Conservation (phyloP, 2,888 invertebrate genomes). For the Erynnis tages region DNA sequence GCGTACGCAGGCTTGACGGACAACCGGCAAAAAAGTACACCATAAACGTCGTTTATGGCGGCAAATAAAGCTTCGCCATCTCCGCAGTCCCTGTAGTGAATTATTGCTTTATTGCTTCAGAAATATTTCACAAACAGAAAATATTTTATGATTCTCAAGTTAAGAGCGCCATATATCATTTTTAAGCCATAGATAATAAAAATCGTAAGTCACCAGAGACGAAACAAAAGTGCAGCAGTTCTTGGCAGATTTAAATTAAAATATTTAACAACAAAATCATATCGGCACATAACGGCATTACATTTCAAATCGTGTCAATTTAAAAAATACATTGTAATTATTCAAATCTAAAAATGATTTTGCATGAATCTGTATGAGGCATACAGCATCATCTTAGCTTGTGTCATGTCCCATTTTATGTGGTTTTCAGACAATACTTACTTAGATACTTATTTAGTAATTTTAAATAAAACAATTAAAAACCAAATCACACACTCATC, state of each 20-base stretch:
- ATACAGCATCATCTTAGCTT: no score
- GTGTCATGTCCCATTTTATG: no score
- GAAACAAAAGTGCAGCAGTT: conserved; percentile 63
- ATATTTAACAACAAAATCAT: no score
- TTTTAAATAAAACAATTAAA: no score
- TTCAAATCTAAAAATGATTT: no score
- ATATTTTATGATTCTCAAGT: conserved; percentile 81
- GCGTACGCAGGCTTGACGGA: conserved; percentile 48
- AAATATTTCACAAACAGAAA: conserved; percentile 82
- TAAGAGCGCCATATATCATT: conserved; percentile 79
- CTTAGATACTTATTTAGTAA: no score
- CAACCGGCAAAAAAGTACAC: conserved; percentile 72
- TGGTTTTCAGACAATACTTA: no score
- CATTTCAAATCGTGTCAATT: no score
- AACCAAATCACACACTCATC: no score
- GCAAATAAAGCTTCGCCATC: conserved; percentile 78
- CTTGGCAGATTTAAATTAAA: conserved; percentile 34
- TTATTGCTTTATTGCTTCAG: conserved; percentile 82
- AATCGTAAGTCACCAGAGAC: conserved; percentile 74
- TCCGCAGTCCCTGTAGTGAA: conserved; percentile 80
- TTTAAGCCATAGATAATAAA: conserved; percentile 81
- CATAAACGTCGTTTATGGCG: conserved; percentile 79
- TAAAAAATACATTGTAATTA: no score
- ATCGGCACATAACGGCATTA: no score
- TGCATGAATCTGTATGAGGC: no score